Percentiles rank a stretch among this genome's conserved stretches.
phyloP scores from a whole-genome alignment of 1,140 invertebrate species.

The Meloidogyne floridensis region DNA sequence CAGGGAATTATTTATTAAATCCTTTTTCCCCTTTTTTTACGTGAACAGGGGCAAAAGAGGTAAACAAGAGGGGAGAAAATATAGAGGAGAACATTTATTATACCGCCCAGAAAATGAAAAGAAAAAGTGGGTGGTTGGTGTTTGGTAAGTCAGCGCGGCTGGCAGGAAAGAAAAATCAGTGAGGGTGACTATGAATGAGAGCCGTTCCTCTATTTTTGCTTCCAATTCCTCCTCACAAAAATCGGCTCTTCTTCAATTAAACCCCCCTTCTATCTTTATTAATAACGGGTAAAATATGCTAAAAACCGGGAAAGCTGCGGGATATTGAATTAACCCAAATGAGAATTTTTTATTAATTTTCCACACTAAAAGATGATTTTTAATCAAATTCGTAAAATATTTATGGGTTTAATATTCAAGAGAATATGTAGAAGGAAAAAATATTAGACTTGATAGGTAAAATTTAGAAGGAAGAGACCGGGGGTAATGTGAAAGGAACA shows the following conservation, averaged over 20 bases:
- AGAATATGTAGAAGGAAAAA: neutral
- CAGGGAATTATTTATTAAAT: neutral
- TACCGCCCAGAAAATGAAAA: constrained; percentile 12
- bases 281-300: neutral
- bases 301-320: neutral
- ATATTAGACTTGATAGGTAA: neutral
- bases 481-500: neutral
- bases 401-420: neutral
- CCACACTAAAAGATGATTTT: neutral
- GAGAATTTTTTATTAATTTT: neutral
- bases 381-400: neutral
- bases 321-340: constrained; percentile 6
- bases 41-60: neutral
- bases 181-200: neutral
- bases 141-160: neutral
- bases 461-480: neutral
- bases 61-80: neutral
- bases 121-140: constrained; percentile 13
- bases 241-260: neutral
- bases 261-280: neutral
- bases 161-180: neutral
- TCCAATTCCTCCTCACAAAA: neutral
- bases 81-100: neutral
- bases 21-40: neutral
- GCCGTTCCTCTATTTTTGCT: constrained; percentile 1